Percentiles rank a stretch among this genome's conserved stretches.
Evolutionary conservation across 2,113 vertebrate species (phyloP).

Genomic region (Oriolus oriolus): DNA sequence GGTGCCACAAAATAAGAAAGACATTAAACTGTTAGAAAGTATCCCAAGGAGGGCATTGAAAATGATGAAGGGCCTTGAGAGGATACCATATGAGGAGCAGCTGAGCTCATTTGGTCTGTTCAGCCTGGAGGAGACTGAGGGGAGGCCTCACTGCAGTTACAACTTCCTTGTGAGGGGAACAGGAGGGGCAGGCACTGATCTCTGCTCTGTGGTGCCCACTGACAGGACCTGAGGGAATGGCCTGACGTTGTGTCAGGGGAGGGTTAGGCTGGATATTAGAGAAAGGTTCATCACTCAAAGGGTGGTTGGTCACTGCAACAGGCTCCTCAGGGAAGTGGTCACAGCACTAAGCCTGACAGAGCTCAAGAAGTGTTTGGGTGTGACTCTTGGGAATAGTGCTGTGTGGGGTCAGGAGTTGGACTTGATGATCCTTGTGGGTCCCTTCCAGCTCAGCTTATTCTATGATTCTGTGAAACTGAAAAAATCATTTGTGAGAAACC

Average conservation of each 20-base stretch:
- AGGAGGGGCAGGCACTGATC: fast-evolving
- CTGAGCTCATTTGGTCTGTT: background rate
- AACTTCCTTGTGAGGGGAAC: fast-evolving
- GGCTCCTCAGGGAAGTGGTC: background rate
- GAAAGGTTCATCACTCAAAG: background rate
- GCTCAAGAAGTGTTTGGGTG: background rate
- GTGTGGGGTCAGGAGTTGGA: background rate
- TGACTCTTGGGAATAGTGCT: background rate
- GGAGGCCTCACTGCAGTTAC: fast-evolving
- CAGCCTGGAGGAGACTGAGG: background rate
- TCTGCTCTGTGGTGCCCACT: background rate
- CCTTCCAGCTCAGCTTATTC: background rate
- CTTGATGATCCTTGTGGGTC: background rate
- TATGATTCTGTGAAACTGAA: background rate
- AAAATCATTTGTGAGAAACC: background rate
- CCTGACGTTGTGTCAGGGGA: background rate
- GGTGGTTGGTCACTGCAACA: background rate
- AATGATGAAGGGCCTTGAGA: background rate
- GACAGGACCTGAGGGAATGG: fast-evolving
- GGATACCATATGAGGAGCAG: fast-evolving
- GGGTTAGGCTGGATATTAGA: background rate
- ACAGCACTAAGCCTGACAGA: background rate
- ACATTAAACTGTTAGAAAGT: fast-evolving
- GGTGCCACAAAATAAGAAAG: background rate
- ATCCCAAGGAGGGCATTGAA: background rate